These are phyloP conservation scores for Aplysia californica DNA, from an alignment of 1,140 invertebrate genomes.

Conservation along the genomic window DNA sequence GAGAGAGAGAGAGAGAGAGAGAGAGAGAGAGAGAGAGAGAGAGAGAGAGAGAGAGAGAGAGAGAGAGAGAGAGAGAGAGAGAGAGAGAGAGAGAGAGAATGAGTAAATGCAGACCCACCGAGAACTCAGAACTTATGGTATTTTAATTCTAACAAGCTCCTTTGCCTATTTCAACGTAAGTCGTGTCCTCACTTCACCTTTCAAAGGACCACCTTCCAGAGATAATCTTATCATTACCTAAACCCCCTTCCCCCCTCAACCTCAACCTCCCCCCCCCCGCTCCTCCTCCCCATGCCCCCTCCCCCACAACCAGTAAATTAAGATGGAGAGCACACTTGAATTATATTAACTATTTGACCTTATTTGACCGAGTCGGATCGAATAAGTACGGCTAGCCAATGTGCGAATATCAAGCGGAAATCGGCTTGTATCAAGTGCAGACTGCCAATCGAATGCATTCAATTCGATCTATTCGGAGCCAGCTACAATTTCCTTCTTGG, in stretches of 20 bases:
- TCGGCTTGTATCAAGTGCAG: too few relatives aligned
- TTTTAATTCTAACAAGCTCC: background rate
- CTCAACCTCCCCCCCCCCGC: background rate
- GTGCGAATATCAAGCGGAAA: too few relatives aligned
- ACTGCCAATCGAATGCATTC: too few relatives aligned
- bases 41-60: background rate
- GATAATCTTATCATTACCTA: background rate
- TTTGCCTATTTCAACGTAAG: background rate
- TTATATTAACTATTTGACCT: too few relatives aligned
- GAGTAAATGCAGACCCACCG: background rate
- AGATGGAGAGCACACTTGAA: too few relatives aligned
- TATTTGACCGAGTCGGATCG: too few relatives aligned
- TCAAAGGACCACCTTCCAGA: background rate
- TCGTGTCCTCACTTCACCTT: background rate
- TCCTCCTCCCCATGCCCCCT: background rate
- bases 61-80: background rate
- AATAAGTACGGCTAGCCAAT: too few relatives aligned
- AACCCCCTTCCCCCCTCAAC: background rate
- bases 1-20: conserved; percentile 18
- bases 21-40: background rate
- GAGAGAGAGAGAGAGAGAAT: background rate
- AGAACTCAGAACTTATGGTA: background rate
- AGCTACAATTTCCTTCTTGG: too few relatives aligned
- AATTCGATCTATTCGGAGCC: too few relatives aligned
- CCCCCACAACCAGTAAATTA: too few relatives aligned